Evolutionary conservation across 2,113 vertebrate species (phyloP).

Genomic region (Barnardius zonarius): DNA sequence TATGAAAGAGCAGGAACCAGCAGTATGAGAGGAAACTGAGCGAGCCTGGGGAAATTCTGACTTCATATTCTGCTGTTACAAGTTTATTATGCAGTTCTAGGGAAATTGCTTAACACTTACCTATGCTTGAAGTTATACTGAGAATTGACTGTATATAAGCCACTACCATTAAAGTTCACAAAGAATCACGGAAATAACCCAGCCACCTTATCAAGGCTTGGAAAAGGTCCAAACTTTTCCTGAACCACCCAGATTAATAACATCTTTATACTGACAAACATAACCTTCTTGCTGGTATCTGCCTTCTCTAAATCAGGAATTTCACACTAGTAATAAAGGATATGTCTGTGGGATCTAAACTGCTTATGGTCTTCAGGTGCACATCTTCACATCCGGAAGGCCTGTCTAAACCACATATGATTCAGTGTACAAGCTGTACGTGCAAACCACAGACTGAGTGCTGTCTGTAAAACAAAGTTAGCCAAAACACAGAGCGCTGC

Average conservation of each 20-base stretch:
- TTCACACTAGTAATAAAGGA: background rate
- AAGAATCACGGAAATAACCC: background rate
- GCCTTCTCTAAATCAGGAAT: background rate
- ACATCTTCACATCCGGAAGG: background rate
- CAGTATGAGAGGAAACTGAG: background rate
- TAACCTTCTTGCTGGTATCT: background rate
- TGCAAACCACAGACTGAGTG: background rate
- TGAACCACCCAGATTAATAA: background rate
- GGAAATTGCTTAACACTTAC: background rate
- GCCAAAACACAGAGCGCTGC: background rate
- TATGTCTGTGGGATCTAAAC: background rate
- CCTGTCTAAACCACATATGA: fast-evolving
- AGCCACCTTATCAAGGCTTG: background rate
- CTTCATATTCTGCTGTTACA: background rate
- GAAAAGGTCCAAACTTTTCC: background rate
- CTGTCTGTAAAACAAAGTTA: background rate
- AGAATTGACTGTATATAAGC: background rate
- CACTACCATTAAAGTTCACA: background rate
- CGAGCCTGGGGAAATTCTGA: background rate
- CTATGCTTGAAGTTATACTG: background rate
- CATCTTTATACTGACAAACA: background rate
- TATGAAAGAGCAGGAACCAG: background rate
- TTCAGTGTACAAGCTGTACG: fast-evolving
- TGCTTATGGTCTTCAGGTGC: background rate
- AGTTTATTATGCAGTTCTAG: background rate